phyloP scores from a whole-genome alignment of 2,797 vertebrate genomes.

The Pelobates cultripes region DNA sequence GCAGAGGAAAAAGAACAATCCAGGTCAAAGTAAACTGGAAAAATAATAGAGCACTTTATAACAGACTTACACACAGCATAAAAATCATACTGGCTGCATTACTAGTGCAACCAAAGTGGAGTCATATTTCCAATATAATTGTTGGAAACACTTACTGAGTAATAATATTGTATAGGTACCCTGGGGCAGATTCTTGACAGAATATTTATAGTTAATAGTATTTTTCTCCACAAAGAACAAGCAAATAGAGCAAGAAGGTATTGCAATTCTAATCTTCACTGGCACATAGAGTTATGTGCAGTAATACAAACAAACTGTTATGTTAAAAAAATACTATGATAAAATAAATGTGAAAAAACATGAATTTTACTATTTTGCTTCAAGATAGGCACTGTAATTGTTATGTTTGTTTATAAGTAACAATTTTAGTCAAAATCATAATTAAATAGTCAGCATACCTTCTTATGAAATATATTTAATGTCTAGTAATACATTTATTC shows the following conservation, averaged over 20 bases:
- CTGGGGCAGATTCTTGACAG: background rate
- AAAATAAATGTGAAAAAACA: no score
- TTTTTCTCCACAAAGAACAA: background rate
- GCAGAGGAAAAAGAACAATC: background rate
- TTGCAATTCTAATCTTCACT: background rate
- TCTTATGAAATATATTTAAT: no score
- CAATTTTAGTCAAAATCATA: no score
- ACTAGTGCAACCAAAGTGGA: background rate
- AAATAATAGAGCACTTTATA: conserved; percentile 6
- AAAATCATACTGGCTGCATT: background rate
- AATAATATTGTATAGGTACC: conserved; percentile 7
- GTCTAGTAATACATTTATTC: no score
- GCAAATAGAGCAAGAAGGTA: background rate
- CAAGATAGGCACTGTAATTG: no score
- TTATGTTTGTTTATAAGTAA: no score
- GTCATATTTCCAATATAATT: background rate
- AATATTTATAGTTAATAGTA: background rate
- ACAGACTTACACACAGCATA: background rate
- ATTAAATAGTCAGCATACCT: no score
- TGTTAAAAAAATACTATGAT: no score
- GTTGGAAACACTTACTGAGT: background rate
- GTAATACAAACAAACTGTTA: no score
- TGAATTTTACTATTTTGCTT: no score
- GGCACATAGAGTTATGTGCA: background rate
- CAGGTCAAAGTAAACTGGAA: conserved; percentile 1